Evolutionary conservation across 2,888 invertebrate genomes (phyloP).

Genomic region (Callosobruchus maculatus): DNA sequence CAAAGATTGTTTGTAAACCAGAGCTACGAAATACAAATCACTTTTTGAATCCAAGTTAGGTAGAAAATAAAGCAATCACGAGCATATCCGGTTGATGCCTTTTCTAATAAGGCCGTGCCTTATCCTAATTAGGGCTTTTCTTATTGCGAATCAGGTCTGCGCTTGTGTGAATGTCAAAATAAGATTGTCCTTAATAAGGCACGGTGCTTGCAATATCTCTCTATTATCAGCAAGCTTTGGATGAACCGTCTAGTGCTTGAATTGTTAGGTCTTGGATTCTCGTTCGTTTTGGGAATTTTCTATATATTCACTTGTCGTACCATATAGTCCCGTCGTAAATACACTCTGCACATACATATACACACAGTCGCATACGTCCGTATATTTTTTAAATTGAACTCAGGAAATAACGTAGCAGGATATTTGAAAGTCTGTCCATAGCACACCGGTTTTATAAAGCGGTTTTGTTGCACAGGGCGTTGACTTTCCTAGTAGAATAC

Average conservation of each 20-base stretch:
- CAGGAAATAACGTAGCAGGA: conserved; percentile 10
- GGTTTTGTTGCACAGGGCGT: neutral
- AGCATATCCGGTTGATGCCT: too few relatives aligned
- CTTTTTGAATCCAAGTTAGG: too few relatives aligned
- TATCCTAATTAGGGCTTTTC: too few relatives aligned
- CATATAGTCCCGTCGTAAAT: conserved; percentile 25
- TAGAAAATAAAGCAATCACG: too few relatives aligned
- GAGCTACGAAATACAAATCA: too few relatives aligned
- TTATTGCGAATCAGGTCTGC: too few relatives aligned
- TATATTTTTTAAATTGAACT: conserved; percentile 14
- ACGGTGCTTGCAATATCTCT: too few relatives aligned
- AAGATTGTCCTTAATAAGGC: too few relatives aligned
- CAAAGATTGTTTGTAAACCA: too few relatives aligned
- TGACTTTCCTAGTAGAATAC: neutral
- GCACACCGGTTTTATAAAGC: neutral
- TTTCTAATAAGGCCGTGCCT: too few relatives aligned
- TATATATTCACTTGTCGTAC: conserved; percentile 27
- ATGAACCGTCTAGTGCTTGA: neutral
- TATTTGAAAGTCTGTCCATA: neutral
- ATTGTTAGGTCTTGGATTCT: conserved; percentile 10
- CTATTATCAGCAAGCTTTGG: too few relatives aligned
- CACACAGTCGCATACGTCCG: neutral
- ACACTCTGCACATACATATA: conserved; percentile 22
- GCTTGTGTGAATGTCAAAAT: too few relatives aligned
- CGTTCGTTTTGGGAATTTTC: conserved; percentile 27